Conservation (phyloP, 2,113 vertebrate genomes). For the Acinonyx jubatus region DNA sequence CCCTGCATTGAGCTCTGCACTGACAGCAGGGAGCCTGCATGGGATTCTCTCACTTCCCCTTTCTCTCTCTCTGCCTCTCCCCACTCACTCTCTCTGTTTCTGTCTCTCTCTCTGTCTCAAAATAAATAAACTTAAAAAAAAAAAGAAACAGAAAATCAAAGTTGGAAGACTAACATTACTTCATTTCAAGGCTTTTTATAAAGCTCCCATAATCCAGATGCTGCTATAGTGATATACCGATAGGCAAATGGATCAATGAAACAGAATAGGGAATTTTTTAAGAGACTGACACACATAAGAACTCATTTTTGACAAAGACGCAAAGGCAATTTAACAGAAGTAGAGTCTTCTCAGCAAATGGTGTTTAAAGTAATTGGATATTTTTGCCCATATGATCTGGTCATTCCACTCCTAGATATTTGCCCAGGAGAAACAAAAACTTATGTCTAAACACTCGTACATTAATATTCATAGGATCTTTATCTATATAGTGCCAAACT, state of each 20-base stretch:
- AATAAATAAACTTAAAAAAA: too few relatives aligned
- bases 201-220: neutral
- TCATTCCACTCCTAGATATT: neutral
- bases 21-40: too few relatives aligned
- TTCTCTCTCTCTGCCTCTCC: too few relatives aligned
- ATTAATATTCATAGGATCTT: neutral
- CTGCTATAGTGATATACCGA: neutral
- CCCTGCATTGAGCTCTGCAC: too few relatives aligned
- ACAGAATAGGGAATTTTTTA: neutral
- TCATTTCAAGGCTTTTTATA: neutral
- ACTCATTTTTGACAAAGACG: neutral
- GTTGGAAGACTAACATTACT: neutral
- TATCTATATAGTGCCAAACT: neutral
- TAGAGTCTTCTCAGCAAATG: neutral
- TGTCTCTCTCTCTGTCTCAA: too few relatives aligned
- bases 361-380: neutral
- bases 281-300: neutral
- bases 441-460: neutral
- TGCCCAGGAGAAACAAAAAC: neutral
- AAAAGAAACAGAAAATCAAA: neutral
- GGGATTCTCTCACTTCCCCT: too few relatives aligned
- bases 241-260: neutral
- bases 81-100: too few relatives aligned
- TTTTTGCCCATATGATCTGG: neutral
- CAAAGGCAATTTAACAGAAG: neutral